Conservation (phyloP, 1,140 invertebrate species). For the Nymphalis io region DNA sequence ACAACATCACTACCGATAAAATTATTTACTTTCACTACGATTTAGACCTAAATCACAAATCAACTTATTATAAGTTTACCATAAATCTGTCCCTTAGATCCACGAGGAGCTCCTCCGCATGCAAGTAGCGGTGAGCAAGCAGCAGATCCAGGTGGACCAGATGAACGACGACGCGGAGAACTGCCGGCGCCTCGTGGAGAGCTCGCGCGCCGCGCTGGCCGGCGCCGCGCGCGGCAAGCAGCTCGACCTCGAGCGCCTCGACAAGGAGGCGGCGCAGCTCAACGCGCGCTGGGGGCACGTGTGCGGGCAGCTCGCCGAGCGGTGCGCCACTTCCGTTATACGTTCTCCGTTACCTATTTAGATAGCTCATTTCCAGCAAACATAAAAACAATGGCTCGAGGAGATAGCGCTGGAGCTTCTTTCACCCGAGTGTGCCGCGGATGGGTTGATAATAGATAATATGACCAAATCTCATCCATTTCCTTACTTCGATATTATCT, state of each 20-base stretch:
- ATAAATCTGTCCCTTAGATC: constrained; percentile 61
- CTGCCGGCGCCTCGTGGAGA: constrained; percentile 92
- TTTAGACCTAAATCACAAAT: too few relatives aligned
- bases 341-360: too few relatives aligned
- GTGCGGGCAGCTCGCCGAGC: constrained; percentile 93
- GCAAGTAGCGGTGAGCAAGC: constrained; percentile 90
- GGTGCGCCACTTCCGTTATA: constrained; percentile 82
- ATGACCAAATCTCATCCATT: too few relatives aligned
- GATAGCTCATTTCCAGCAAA: too few relatives aligned
- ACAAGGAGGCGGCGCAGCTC: constrained; percentile 94
- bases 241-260: constrained; percentile 95
- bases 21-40: too few relatives aligned
- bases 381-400: too few relatives aligned
- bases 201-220: constrained; percentile 85
- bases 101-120: constrained; percentile 89
- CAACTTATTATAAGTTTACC: too few relatives aligned
- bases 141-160: constrained; percentile 93
- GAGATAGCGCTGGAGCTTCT: too few relatives aligned
- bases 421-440: too few relatives aligned
- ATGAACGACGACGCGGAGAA: constrained; percentile 94
- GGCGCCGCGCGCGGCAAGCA: constrained; percentile 81
- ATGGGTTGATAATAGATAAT: too few relatives aligned
- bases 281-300: constrained; percentile 95
- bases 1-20: too few relatives aligned
- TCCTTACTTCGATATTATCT: too few relatives aligned